These are phyloP conservation scores for Heliconius aoede DNA, from an alignment of 2,888 invertebrate genomes.

Conservation along the genomic window DNA sequence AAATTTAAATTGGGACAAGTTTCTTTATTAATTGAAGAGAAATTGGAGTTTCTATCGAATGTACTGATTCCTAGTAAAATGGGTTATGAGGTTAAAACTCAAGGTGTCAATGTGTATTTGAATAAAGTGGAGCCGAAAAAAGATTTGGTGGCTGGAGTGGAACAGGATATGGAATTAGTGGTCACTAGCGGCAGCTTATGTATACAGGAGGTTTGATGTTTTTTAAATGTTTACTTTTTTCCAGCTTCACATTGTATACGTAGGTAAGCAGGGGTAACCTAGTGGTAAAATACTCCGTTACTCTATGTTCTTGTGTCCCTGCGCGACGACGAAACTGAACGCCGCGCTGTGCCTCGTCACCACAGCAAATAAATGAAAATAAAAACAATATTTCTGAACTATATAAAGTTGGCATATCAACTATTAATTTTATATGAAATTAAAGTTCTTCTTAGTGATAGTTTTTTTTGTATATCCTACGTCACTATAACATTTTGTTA, in stretches of 20 bases:
- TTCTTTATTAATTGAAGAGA: constrained; percentile 85
- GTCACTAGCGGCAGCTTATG: constrained; percentile 91
- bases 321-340: no score
- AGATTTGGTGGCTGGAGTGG: constrained; percentile 91
- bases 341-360: no score
- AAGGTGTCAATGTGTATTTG: constrained; percentile 76
- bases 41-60: constrained; percentile 89
- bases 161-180: constrained; percentile 89
- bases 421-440: no score
- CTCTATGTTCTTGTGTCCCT: no score
- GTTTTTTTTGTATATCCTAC: neutral
- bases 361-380: no score
- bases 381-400: no score
- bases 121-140: constrained; percentile 84
- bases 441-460: no score
- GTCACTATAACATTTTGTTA: neutral
- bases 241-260: no score
- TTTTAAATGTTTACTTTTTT: neutral
- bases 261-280: no score
- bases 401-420: no score
- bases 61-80: constrained; percentile 80
- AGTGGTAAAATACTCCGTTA: no score
- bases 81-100: constrained; percentile 83
- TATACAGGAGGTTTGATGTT: constrained; percentile 84
- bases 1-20: constrained; percentile 89